Evolutionary conservation across 2,888 invertebrate genomes (phyloP).

Genomic region (Chaetoderma sp.): DNA sequence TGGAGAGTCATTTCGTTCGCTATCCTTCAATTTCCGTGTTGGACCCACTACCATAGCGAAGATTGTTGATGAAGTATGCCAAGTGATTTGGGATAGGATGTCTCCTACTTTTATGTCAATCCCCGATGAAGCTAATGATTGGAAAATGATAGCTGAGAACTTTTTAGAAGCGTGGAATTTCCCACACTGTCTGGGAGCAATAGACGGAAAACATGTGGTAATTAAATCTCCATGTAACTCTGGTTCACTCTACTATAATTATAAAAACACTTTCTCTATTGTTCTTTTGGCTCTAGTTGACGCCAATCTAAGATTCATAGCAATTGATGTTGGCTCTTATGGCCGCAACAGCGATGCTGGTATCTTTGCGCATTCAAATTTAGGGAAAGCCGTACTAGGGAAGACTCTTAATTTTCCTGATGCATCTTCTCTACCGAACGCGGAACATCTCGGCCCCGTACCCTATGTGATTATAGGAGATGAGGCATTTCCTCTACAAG

Average conservation of each 20-base stretch:
- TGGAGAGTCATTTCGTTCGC: neutral
- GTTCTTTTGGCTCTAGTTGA: slow-evolving; percentile 51
- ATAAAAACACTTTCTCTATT: slow-evolving; percentile 32
- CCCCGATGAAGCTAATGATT: slow-evolving; percentile 10
- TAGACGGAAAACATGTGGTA: slow-evolving; percentile 9
- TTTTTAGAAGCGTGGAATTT: slow-evolving; percentile 12
- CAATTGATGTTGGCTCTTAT: slow-evolving; percentile 59
- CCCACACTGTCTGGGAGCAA: slow-evolving; percentile 7
- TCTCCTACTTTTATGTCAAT: neutral
- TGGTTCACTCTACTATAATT: slow-evolving; percentile 5
- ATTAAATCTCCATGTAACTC: slow-evolving; percentile 8
- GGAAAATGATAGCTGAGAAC: neutral
- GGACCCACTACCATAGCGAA: slow-evolving; percentile 7
- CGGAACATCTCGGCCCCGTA: neutral
- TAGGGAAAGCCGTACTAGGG: neutral
- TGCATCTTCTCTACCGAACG: slow-evolving; percentile 21
- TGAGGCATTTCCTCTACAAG: slow-evolving; percentile 50
- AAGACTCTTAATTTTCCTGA: slow-evolving; percentile 7
- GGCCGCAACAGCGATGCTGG: slow-evolving; percentile 61
- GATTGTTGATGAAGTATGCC: slow-evolving; percentile 16
- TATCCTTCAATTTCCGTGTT: slow-evolving; percentile 13
- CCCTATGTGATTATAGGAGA: slow-evolving; percentile 43
- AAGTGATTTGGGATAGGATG: slow-evolving; percentile 2
- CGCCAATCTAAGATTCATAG: slow-evolving; percentile 62
- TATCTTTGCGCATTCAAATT: slow-evolving; percentile 34